Percentiles rank a stretch among this genome's conserved stretches.
Evolutionary conservation across 2,888 invertebrate species (phyloP).

Genomic region (Orgyia antiqua): DNA sequence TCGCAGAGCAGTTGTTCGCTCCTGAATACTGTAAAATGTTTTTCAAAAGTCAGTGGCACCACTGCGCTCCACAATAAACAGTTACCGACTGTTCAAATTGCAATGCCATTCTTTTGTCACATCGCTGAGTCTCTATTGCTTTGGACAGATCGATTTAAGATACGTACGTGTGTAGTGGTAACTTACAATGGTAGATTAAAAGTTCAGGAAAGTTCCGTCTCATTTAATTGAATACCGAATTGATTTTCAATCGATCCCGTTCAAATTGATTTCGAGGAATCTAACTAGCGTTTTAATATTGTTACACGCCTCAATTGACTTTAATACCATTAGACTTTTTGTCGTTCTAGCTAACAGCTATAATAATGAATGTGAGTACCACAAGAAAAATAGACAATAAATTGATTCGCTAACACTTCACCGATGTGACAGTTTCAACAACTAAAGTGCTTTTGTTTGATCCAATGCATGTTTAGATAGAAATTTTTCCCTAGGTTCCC

Average conservation of each 20-base stretch:
- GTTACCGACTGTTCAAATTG: slow-evolving; percentile 66
- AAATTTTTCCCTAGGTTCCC: slow-evolving; percentile 13
- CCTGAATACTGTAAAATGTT: slow-evolving; percentile 47
- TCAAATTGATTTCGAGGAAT: slow-evolving; percentile 55
- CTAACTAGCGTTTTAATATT: slow-evolving; percentile 47
- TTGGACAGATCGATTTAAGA: slow-evolving; percentile 62
- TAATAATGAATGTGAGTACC: slow-evolving; percentile 23
- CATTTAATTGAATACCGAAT: slow-evolving; percentile 69
- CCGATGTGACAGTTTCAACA: slow-evolving; percentile 8
- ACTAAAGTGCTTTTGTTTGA: slow-evolving; percentile 10
- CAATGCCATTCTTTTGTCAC: slow-evolving; percentile 60
- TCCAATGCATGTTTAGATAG: slow-evolving; percentile 13
- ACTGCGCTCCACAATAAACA: slow-evolving; percentile 43
- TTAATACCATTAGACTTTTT: slow-evolving; percentile 47
- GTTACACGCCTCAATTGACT: slow-evolving; percentile 44
- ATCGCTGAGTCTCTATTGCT: slow-evolving; percentile 49
- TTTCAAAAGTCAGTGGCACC: slow-evolving; percentile 37
- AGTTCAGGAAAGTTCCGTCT: slow-evolving; percentile 60
- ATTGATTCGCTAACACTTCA: slow-evolving; percentile 25
- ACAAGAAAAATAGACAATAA: slow-evolving; percentile 24
- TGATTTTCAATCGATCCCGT: slow-evolving; percentile 61
- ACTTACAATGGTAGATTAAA: slow-evolving; percentile 59
- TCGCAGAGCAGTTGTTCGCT: slow-evolving; percentile 28
- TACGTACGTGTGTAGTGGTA: slow-evolving; percentile 41
- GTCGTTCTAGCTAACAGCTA: slow-evolving; percentile 24